Evolutionary conservation across 2,797 vertebrate genomes (phyloP).

Genomic region (Gymnopithys bicolor): DNA sequence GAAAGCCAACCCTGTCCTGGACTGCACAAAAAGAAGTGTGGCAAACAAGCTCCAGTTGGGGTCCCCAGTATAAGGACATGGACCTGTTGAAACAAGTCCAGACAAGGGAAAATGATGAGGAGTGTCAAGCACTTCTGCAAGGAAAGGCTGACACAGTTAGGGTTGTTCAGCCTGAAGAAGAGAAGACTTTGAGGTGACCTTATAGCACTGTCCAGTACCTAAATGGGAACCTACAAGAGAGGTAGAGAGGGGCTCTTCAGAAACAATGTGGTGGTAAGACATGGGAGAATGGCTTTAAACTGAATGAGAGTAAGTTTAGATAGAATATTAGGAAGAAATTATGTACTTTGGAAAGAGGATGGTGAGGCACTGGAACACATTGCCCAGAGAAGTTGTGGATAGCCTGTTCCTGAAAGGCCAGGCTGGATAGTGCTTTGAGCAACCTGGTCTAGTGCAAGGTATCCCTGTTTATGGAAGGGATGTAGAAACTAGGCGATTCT

Average conservation of each 20-base stretch:
- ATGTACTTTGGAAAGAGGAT: neutral
- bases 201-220: neutral
- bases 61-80: neutral
- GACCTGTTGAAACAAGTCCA: neutral
- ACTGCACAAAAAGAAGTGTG: fast-evolving
- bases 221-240: neutral
- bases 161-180: neutral
- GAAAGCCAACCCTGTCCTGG: fast-evolving
- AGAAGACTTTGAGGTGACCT: neutral
- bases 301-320: neutral
- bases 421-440: neutral
- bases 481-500: neutral
- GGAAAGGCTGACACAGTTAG: neutral
- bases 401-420: neutral
- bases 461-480: neutral
- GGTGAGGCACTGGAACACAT: neutral
- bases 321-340: neutral
- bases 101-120: neutral
- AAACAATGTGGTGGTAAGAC: neutral
- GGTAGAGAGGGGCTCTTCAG: neutral
- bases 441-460: too few relatives aligned
- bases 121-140: neutral
- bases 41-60: neutral
- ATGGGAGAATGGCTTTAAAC: neutral
- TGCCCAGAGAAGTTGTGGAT: neutral